These are phyloP conservation scores for Morinoia aosen DNA, from an alignment of 2,888 invertebrate species.

Conservation along the genomic window DNA sequence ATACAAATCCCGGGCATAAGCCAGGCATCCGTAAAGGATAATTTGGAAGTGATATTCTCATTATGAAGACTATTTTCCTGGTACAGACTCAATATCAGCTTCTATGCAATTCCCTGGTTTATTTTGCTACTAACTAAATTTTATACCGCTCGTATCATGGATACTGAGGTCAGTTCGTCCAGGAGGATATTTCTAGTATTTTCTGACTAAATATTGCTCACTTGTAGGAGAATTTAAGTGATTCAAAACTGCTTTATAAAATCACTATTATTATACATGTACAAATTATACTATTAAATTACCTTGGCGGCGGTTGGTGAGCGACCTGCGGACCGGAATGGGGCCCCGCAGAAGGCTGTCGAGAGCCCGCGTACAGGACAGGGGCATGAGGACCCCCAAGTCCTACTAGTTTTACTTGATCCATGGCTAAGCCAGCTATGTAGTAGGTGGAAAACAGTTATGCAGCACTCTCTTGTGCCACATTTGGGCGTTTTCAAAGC, in stretches of 20 bases:
- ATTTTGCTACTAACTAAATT: too few species aligned
- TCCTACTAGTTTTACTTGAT: conserved; percentile 51
- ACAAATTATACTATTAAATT: neutral
- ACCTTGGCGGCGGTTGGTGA: conserved; percentile 46
- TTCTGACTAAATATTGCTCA: neutral
- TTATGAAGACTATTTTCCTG: too few species aligned
- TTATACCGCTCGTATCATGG: too few species aligned
- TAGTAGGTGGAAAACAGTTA: conserved; percentile 50
- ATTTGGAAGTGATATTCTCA: too few species aligned
- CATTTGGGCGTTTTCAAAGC: conserved; percentile 46
- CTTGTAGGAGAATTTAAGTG: neutral
- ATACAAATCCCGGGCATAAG: too few species aligned
- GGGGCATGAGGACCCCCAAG: conserved; percentile 26
- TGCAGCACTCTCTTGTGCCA: conserved; percentile 42
- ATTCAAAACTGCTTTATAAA: neutral
- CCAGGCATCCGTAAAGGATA: too few species aligned
- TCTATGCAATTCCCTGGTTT: too few species aligned
- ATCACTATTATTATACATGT: neutral
- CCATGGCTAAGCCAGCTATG: conserved; percentile 48
- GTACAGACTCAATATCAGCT: too few species aligned
- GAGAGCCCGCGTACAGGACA: conserved; percentile 23
- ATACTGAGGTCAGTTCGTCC: too few species aligned
- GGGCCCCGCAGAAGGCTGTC: neutral
- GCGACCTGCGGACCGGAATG: conserved; percentile 38
- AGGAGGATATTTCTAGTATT: neutral